These are phyloP conservation scores for Argya squamiceps DNA, from an alignment of 2,797 vertebrate species.

Conservation along the genomic window DNA sequence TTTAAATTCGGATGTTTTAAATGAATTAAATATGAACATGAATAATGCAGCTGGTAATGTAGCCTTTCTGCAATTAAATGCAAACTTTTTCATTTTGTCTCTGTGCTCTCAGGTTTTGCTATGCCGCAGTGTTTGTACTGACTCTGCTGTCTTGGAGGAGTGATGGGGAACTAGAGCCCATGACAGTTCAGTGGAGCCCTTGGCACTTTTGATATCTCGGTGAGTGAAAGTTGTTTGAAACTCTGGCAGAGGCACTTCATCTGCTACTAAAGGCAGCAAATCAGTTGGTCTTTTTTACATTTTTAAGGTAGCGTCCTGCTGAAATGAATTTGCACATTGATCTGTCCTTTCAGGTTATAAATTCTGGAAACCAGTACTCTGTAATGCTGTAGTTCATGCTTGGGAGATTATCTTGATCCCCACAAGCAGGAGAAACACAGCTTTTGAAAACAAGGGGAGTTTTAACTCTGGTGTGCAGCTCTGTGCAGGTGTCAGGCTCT, in stretches of 20 bases:
- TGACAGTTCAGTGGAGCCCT: constrained; percentile 41
- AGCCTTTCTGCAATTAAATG: constrained; percentile 52
- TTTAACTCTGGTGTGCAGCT: not conserved
- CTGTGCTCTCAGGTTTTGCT: constrained; percentile 38
- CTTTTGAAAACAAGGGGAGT: not conserved
- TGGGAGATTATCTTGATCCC: not conserved
- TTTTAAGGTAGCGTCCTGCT: not conserved
- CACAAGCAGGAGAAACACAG: not conserved
- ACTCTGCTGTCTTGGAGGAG: constrained; percentile 31
- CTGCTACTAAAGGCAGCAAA: constrained; percentile 2
- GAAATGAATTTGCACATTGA: not conserved
- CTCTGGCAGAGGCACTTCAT: not conserved
- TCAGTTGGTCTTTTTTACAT: not conserved
- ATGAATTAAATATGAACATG: constrained; percentile 71
- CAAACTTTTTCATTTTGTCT: constrained; percentile 54
- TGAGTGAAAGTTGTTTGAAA: constrained; percentile 55
- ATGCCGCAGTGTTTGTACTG: constrained; percentile 1
- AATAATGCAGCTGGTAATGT: constrained; percentile 53
- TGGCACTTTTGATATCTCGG: constrained; percentile 36
- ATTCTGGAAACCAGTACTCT: not conserved
- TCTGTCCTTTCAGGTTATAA: not conserved
- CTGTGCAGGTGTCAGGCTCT: not conserved
- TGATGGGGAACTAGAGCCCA: constrained; percentile 60
- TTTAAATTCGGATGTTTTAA: constrained; percentile 58
- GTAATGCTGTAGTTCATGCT: rapidly evolving